A percentile compares a stretch with the other conserved stretches of the same genome.
These are phyloP conservation scores for Panagrolaimus sp. DNA, from an alignment of 1,140 invertebrate species.

Conservation along the genomic window DNA sequence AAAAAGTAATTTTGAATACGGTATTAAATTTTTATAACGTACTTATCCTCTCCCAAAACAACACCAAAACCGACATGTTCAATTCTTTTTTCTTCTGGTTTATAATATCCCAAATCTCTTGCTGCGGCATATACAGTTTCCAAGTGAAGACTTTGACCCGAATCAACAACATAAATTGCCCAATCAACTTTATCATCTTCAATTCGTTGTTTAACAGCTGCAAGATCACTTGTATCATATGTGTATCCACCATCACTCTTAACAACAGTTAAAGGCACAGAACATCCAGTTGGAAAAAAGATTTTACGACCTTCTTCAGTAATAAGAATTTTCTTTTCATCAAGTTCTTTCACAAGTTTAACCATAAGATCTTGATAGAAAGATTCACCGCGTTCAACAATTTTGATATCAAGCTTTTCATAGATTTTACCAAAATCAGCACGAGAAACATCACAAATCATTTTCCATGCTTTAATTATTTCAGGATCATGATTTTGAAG, in stretches of 20 bases:
- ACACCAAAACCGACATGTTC: conserved; percentile 93
- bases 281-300: conserved; percentile 70
- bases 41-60: conserved; percentile 89
- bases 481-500: conserved; percentile 79
- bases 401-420: conserved; percentile 64
- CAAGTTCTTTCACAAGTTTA: conserved; percentile 73
- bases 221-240: conserved; percentile 97
- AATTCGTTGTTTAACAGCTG: conserved; percentile 79
- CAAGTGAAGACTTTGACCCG: conserved; percentile 71
- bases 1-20: too few relatives aligned
- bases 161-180: conserved; percentile 90
- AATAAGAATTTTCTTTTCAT: conserved; percentile 66
- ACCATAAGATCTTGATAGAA: conserved; percentile 93
- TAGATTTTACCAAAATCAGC: conserved; percentile 75
- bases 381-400: conserved; percentile 86
- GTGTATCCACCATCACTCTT: conserved; percentile 98
- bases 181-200: conserved; percentile 81
- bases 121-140: conserved; percentile 64
- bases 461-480: conserved; percentile 82
- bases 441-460: conserved; percentile 90
- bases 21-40: too few relatives aligned
- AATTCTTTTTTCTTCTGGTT: conserved; percentile 62
- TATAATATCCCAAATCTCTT: conserved; percentile 52
- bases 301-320: conserved; percentile 87
- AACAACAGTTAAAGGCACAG: conserved; percentile 82